Evolutionary conservation across 2,113 vertebrate genomes (phyloP).

Genomic region (Vulpes vulpes): DNA sequence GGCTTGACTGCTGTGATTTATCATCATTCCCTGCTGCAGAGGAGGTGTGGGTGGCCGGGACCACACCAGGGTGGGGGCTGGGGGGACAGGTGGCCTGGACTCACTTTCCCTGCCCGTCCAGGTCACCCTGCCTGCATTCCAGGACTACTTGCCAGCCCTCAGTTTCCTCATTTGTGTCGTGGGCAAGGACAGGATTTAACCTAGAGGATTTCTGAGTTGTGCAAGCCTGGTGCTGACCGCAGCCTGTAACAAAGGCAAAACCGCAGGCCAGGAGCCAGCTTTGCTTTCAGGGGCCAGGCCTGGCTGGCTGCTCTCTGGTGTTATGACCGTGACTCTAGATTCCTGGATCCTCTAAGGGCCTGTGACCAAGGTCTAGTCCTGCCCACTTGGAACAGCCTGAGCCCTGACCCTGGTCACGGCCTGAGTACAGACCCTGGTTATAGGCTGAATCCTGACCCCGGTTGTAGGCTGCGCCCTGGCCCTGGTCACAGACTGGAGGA

Average conservation of each 20-base stretch:
- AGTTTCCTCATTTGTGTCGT: not conserved
- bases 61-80: rapidly evolving
- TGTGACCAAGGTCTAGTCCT: not conserved
- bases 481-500: not conserved
- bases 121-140: not conserved
- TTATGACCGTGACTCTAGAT: not conserved
- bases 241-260: slow-evolving; percentile 4
- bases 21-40: not conserved
- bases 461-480: not conserved
- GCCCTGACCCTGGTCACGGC: not conserved
- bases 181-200: not conserved
- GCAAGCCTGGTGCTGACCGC: not conserved
- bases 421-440: not conserved
- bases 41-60: not conserved
- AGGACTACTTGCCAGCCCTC: not conserved
- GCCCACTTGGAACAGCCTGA: not conserved
- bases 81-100: not conserved
- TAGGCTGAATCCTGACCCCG: not conserved
- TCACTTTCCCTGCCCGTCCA: not conserved
- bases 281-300: not conserved
- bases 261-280: not conserved
- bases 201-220: not conserved
- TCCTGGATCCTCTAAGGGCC: not conserved
- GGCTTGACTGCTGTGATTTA: not conserved
- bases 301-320: not conserved